These are phyloP conservation scores for Nyleta sp. DNA, from an alignment of 2,888 invertebrate species.

Conservation along the genomic window DNA sequence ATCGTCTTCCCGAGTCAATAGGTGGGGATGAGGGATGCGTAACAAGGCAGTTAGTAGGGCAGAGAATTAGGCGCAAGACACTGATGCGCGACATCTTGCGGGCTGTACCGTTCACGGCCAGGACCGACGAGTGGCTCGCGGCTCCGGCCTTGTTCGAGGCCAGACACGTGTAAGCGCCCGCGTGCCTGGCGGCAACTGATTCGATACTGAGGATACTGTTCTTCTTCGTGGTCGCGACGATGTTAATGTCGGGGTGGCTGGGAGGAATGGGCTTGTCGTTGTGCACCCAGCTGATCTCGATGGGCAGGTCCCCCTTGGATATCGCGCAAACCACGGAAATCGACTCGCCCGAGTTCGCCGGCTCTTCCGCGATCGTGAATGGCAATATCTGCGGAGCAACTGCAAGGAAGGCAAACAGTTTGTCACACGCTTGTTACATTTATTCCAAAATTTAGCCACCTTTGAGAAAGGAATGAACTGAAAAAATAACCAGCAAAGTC, in stretches of 20 bases:
- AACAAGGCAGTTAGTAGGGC: too few relatives aligned
- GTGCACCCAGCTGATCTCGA: conserved; percentile 83
- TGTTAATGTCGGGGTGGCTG: conserved; percentile 78
- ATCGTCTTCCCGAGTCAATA: too few relatives aligned
- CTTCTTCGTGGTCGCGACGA: conserved; percentile 82
- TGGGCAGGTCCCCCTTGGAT: conserved; percentile 90
- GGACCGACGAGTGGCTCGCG: conserved; percentile 87
- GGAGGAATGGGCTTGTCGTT: conserved; percentile 79
- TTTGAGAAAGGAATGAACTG: too few relatives aligned
- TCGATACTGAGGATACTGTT: conserved; percentile 84
- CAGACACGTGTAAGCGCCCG: conserved; percentile 90
- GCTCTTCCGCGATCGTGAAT: conserved; percentile 89
- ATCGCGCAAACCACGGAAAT: conserved; percentile 89
- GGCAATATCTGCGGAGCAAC: conserved; percentile 89
- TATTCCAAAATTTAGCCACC: too few relatives aligned
- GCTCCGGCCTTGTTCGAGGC: conserved; percentile 88
- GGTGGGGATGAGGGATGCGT: too few relatives aligned
- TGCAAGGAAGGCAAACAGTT: conserved; percentile 72
- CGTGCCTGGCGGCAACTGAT: conserved; percentile 86
- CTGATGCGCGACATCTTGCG: not conserved
- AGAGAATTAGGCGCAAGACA: too few relatives aligned
- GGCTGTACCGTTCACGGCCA: conserved; percentile 88
- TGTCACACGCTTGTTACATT: not conserved
- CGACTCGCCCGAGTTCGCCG: conserved; percentile 90
- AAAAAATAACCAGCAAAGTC: too few relatives aligned